These are phyloP conservation scores for Vanessa cardui DNA, from an alignment of 2,888 invertebrate species.

Conservation along the genomic window DNA sequence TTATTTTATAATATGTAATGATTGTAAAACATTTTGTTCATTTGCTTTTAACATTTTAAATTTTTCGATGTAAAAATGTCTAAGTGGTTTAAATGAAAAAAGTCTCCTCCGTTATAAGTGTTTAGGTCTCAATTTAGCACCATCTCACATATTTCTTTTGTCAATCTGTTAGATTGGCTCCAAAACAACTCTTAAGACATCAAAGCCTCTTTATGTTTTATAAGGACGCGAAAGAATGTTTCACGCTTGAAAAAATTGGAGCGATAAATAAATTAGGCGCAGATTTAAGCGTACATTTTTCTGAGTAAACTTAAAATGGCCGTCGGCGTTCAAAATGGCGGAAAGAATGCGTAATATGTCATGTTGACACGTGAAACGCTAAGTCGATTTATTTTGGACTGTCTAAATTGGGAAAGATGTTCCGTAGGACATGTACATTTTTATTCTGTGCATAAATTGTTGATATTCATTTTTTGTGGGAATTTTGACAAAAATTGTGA, in stretches of 20 bases:
- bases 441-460: not conserved
- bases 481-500: not conserved
- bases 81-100: not conserved
- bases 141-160: conserved; percentile 23
- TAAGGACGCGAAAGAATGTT: conserved; percentile 40
- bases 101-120: not conserved
- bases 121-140: conserved; percentile 20
- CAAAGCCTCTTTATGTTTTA: conserved; percentile 38
- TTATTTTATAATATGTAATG: no score
- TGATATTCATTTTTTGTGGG: conserved; percentile 2
- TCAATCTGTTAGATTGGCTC: conserved; percentile 35
- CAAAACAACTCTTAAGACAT: conserved; percentile 35
- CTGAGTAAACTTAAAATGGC: conserved; percentile 49
- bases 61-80: not conserved
- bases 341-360: conserved; percentile 41
- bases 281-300: conserved; percentile 53
- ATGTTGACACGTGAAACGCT: conserved; percentile 46
- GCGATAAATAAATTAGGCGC: conserved; percentile 52
- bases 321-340: conserved; percentile 46
- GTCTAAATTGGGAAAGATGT: conserved; percentile 36
- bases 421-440: conserved; percentile 19
- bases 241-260: conserved; percentile 41
- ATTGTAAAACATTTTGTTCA: not conserved
- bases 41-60: not conserved
- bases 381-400: conserved; percentile 43